Base-by-base conservation (phyloP, 2,797 vertebrate species). In the Oreonectes daqikongensis region DNA sequence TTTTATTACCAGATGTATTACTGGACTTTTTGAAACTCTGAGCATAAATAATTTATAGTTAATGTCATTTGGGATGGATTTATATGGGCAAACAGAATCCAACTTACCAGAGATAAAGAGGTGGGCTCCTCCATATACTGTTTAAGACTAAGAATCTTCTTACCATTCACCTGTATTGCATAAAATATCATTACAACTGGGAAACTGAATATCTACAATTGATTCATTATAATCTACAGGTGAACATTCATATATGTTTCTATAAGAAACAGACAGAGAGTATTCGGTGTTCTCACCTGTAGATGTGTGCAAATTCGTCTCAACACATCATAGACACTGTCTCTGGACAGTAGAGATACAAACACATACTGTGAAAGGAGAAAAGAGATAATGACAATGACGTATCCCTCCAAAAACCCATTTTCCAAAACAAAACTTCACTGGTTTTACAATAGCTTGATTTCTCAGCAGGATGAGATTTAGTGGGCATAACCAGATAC, bases 271-370 rank as follows among this genome's bases (percentile, higher is more conserved):
- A 20, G 10, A 35, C 35, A 9, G 35, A 35, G 35, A 53, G 48
- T 24, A 17, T 15, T 17, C 5, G 70, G 40, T 30, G 14, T 2
- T 88, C 90, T 74, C 83, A 28, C 96, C 95, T 98, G 96, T 11
- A 99, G 89, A 84, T 98, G 96, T 0, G 95, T 98, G 89, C 97
- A 99, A 88, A 99, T 96, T 85, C 95, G 93, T 72, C 94, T 93
- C 57, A 99, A 91, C 77, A 95, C 92, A 0, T 98, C 96, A 3
- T 97, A 98, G 0, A 97, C 96, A 0, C 95, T 98, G 90, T 99
- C 97, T 57, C 96, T 93, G 79, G 97, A 99, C 66, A 98, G 92
- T 82, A 99, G 90, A 20, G 97, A 98, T 59, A 99, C 97, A 0
- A 99, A 99, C 40, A 98, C 91, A 79, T 97, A 98, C 97, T 99